Evolutionary conservation across 1,140 invertebrate species (phyloP).

Genomic region (Papilio polytes): DNA sequence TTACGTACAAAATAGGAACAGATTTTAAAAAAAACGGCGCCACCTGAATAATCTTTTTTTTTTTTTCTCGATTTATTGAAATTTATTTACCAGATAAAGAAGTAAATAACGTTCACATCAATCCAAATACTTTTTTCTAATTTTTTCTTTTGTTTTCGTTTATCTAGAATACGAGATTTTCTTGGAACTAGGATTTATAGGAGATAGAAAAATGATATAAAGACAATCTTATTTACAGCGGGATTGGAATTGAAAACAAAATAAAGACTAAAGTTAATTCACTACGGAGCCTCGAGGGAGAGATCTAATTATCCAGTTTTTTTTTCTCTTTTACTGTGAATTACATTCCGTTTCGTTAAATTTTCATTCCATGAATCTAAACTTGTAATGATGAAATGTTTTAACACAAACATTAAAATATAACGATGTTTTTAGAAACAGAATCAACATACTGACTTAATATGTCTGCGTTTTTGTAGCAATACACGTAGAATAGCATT

Average conservation of each 20-base stretch:
- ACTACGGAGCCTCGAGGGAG: slow-evolving; percentile 3
- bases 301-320: neutral
- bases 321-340: neutral
- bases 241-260: slow-evolving; percentile 24
- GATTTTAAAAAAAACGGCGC: too few species aligned
- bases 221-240: slow-evolving; percentile 1
- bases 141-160: neutral
- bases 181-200: slow-evolving; percentile 12
- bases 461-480: slow-evolving; percentile 49
- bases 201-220: slow-evolving; percentile 9
- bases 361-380: neutral
- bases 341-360: slow-evolving; percentile 5
- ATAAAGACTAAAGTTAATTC: slow-evolving; percentile 21
- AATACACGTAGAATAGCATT: too few species aligned
- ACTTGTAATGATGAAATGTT: neutral
- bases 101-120: neutral
- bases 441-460: too few species aligned
- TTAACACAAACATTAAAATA: neutral
- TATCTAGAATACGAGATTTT: neutral
- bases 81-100: too few species aligned
- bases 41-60: too few species aligned
- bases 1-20: neutral
- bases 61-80: too few species aligned
- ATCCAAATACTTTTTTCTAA: neutral
- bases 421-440: too few species aligned